phyloP scores from a whole-genome alignment of 2,888 invertebrate genomes.

The Amitus sp. region DNA sequence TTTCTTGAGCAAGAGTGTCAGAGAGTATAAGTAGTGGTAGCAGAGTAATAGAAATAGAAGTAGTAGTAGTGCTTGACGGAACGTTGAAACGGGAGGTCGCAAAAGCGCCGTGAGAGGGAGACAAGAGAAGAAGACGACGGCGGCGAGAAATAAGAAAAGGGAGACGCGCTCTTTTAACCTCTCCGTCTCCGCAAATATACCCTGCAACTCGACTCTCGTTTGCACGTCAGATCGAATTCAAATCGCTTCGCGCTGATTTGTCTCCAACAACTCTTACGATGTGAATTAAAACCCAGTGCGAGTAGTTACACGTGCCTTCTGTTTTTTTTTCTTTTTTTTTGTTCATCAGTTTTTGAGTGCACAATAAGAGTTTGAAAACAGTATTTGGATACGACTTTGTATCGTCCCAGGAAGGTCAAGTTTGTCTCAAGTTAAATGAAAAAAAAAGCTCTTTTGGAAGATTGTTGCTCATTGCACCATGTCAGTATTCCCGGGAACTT shows the following conservation, averaged over 20 bases:
- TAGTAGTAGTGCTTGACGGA: background rate
- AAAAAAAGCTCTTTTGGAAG: background rate
- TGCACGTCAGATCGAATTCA: constrained; percentile 45
- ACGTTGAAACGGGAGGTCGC: background rate
- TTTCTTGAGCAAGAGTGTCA: constrained; percentile 2
- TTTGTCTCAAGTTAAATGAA: background rate
- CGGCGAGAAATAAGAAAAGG: background rate
- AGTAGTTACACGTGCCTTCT: no score
- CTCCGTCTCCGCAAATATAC: constrained; percentile 5
- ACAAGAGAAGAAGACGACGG: no score
- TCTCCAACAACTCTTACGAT: constrained; percentile 14
- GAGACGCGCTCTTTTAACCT: background rate
- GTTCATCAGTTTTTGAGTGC: no score
- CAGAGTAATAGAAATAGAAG: no score
- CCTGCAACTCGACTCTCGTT: constrained; percentile 22
- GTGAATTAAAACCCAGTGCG: no score
- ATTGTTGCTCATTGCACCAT: constrained; percentile 6
- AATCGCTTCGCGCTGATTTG: constrained; percentile 44
- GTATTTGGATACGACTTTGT: background rate
- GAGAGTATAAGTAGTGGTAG: no score
- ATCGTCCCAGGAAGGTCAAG: background rate
- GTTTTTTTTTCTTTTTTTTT: no score
- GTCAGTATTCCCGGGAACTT: constrained; percentile 52
- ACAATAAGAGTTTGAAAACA: no score
- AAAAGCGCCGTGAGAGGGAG: constrained; percentile 3